Base-by-base conservation (phyloP, 1,140 invertebrate genomes). In the Trypoxylus dichotomus region DNA sequence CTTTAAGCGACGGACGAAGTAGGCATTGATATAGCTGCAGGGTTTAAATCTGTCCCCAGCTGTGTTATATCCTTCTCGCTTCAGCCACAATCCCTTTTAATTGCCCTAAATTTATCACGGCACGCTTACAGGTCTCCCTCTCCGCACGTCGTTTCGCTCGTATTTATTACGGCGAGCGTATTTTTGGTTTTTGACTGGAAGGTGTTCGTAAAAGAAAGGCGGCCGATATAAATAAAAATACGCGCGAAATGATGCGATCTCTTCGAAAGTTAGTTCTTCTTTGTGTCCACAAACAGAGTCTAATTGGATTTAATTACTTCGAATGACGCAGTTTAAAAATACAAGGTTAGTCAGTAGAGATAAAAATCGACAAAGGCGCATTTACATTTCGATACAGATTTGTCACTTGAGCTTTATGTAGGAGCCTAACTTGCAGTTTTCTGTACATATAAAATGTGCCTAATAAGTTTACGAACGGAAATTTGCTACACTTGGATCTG, bases 51-150 rank as follows among this genome's bases (percentile, higher is more conserved):
- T 68, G 60, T 68, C 60, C 60, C 60, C 60, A 68, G 60, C 60
- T 68, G 60, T 68, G 60, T 68, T 68, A 19, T 68, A 25, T 68
- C 60, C 60, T 68, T 68, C 60, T 68, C 60, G 21, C 60, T 68
- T 68, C 60, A 68, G 60, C 60, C 60, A 68, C 60, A 68, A 68
- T 68, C 60, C 60, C 60, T 68, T 68, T 68, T 68, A 68, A 68
- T 68, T 68, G 60, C 60, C 60, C n/a, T 21, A 29, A 68, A 68
- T 68, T 68, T 68, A 68, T 68, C 60, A 68, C 60, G 60, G 21
- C 8, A 68, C 60, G 60, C n/a, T 68, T 68, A 68, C 21, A 68
- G 60, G 60, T 68, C n/a, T 68, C 60, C 60, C 60, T 68, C 21
- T 68, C 21, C 10, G 60, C 60, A 68, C 60, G 24, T 68, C 24